These are phyloP conservation scores for Cephus sareptanus DNA, from an alignment of 2,888 invertebrate genomes.

Conservation along the genomic window DNA sequence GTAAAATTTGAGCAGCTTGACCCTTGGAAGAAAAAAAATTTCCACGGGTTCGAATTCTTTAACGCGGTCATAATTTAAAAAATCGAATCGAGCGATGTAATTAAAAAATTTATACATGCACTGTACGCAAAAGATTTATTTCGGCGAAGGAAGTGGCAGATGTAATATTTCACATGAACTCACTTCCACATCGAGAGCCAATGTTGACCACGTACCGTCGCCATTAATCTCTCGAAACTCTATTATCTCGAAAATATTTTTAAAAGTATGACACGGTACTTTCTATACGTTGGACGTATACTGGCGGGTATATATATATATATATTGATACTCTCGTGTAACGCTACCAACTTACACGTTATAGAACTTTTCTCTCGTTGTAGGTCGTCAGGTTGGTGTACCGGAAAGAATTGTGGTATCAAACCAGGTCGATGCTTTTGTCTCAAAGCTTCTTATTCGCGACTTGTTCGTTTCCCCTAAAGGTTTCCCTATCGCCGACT, in stretches of 20 bases:
- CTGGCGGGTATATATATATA: neutral
- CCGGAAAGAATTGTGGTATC: slow-evolving; percentile 16
- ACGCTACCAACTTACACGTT: neutral
- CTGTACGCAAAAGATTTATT: neutral
- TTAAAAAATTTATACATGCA: neutral
- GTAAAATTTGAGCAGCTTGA: neutral
- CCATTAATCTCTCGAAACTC: neutral
- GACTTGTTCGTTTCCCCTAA: slow-evolving; percentile 12
- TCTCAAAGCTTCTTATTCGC: slow-evolving; percentile 9
- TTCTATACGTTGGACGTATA: neutral
- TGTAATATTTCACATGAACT: neutral
- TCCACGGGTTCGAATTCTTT: too few relatives aligned
- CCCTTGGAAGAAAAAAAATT: too few relatives aligned
- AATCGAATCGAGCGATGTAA: neutral
- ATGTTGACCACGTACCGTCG: neutral
- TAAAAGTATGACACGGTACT: neutral
- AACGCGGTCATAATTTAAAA: too few relatives aligned
- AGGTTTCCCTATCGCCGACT: neutral
- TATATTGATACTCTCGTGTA: neutral
- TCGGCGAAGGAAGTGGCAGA: neutral
- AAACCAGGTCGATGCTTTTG: slow-evolving; percentile 12
- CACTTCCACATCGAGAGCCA: neutral
- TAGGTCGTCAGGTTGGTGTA: neutral
- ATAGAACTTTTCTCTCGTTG: neutral
- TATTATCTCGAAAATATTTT: neutral